Base-by-base conservation (phyloP, 2,888 invertebrate genomes). In the Fabriciana adippe region DNA sequence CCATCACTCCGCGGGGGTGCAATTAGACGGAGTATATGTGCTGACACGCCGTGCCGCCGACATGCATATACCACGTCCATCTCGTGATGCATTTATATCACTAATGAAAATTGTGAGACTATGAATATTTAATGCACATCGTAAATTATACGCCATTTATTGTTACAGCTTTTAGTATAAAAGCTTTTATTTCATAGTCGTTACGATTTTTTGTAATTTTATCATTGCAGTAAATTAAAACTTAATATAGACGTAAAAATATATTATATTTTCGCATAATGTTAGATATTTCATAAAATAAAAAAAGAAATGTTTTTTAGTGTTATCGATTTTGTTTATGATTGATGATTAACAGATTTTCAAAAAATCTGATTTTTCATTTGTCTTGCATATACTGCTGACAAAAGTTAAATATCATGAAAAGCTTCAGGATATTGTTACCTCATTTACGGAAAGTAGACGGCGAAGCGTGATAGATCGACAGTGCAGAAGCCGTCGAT, bases 401-500 rank as follows among this genome's bases (percentile, higher is more conserved):
- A 41, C 11, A 41, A 11, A 41, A 41, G 35, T 41, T 51, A 16
- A 16, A 51, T 16, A 16, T 51, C 16, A 50, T 50, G 6, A 62
- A 62, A 50, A 45, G 18, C 80, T 79, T 75, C 84, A 86, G 87
- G 83, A 85, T 86, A 86, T 86, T 84, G 11, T 41, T 41, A 8
- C 84, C 84, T 79, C 81, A 81, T 80, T 77, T 80, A 69, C 72
- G 70, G 62, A 45, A 55, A 61, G 69, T 63, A 71, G 72, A 68
- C 60, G 41, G 56, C 41, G 21, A 54, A 18, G 72, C 73, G 74
- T 48, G 76, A 50, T 61, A 61, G 18, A 35, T 61, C 73, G 75
- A 83, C 81, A 81, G 82, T 79, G 84, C 88, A 77, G 90, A 89
- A 89, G 91, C 88, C 84, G 85, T 84, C 87, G 90, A 90, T 90